Base-by-base conservation (phyloP, 2,888 invertebrate species). In the Nomada hirtipes region DNA sequence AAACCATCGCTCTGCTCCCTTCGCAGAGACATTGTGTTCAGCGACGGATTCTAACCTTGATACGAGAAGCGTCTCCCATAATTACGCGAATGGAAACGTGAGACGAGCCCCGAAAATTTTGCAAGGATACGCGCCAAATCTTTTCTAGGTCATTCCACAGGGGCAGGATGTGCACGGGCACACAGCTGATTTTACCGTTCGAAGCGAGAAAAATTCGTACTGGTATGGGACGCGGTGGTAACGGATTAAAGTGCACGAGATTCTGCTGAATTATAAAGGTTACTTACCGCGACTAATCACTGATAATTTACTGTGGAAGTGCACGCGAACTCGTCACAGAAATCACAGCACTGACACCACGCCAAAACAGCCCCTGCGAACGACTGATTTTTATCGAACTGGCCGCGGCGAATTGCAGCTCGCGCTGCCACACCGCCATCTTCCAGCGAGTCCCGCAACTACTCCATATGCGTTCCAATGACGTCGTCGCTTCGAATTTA, bases 351-450 rank as follows among this genome's bases (percentile, higher is more conserved):
- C 81, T 44, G 68, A 84, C 83, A 87, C 86, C 79, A 86, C 84
- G 76, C 84, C 84, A 84, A 88, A 87, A 57, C 84, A 87, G 82
- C 83, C 84, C 84, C 84, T 76, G 74, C 65, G 70, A 86, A 87
- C 86, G 89, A 88, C 90, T 89, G 89, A 91, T 89, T 89, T 91
- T 91, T 91, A 91, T 91, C 91, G 91, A 91, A 91, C 91, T 87
- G 85, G 68, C 89, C 89, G 88, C 89, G 84, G 84, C 86, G 89
- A 90, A 90, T 84, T 91, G 90, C 85, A 81, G 86, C 84, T 85
- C 82, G 79, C 73, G 82, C 79, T 63, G 60, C 72, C 44, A 36
- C 64, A 57, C 26, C 67, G 85, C 82, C 87, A 88, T 86, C 88
- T 87, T 60, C 50, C 76, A 64, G 61, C 69, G 3, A 7, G 9